Evolutionary conservation across 2,797 vertebrate genomes (phyloP), one percentile per base, ranked within the genome.

Genomic region (Capromys pilorides): DNA sequence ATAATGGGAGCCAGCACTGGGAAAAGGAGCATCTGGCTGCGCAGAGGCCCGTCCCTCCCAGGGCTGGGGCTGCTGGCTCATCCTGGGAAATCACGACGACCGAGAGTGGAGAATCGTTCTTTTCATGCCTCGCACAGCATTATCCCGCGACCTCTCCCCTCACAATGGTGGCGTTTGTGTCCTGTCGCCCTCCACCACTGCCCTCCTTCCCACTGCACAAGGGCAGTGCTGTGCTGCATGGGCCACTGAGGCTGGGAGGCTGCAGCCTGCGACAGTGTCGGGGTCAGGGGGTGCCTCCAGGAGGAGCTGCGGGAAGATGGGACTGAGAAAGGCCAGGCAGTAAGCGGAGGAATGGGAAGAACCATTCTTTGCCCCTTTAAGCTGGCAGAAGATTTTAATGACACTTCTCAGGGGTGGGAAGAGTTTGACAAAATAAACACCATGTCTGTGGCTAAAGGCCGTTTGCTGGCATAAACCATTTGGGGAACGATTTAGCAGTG

Each of bases 71-170:
- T 77, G 64, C 90, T 95, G 94, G 94, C 96, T 93, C 94, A 79
- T 95, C 95, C 92, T 84, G 91, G 94, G 90, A 93, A 94, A 91
- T 87, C 91, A 94, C 78, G 94, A 97, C 95, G 97, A 94, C 94
- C 67, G 67, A 96, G 96, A 97, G 96, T 93, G 92, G 94, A 97
- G 96, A 97, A 96, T 96, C 93, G 45, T 67, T 93, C 96, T 96
- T 96, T 96, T 97, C 97, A 97, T 97, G 92, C 73, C 90, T 75
- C 90, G 90, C 66, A 73, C 75, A 94, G 96, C 71, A 86, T 97
- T 94, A 97, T 94, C 94, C 96, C 71, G 84, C 26, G 1, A 86
- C 80, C 88, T 73, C 88, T 62, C 86, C 87, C 92, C 92, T 86
- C 67, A 97, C 97, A 97, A 96, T 96, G 96, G 92, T 36, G 45